Base-by-base conservation (phyloP, 2,113 vertebrate species). In the Strix aluco region DNA sequence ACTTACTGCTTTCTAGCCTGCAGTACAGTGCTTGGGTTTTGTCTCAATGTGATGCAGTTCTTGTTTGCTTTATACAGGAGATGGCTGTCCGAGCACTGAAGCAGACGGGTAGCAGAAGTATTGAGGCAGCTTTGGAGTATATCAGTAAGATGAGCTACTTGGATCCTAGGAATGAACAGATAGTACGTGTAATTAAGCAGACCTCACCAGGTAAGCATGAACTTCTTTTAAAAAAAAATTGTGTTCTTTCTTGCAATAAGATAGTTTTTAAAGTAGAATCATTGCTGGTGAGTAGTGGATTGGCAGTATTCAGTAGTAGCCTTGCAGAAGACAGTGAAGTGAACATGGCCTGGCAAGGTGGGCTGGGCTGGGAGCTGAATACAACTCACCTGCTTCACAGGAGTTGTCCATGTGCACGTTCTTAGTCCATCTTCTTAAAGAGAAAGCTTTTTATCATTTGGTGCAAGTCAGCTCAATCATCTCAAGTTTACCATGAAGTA, bases 101-200 rank as follows among this genome's bases (percentile, higher is more conserved):
- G 98, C 99, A 99, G 97, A 99, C 99, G 0, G 99, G 99, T 79
- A 99, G 99, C 96, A 99, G 99, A 93, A 99, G 99, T 90, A 99
- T 99, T 8, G 99, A 99, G 94, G 99, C 99, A 0, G 99, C 99
- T 52, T 96, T 99, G 86, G 99, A 99, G 62, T 99, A 99, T 95
- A 99, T 99, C 97, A 99, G 99, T 91, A 99, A 99, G 96, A 99
- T 99, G 99, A 98, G 99, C 92, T 99, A 99, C 97, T 97, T 99
- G 78, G 99, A 99, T 94, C 99, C 99, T 5, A 98, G 99, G 94
- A 99, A 99, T 29, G 99, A 99, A 84, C 99, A 99, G 97, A 99
- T 99, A 26, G 99, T 99, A 32, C 98, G 99, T 7, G 99, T 99
- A 78, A 99, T 99, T 97, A 99, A 99, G 96, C 99, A 99, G 97